phyloP scores from a whole-genome alignment of 1,140 invertebrate genomes.

The Caenorhabditis brenneri region DNA sequence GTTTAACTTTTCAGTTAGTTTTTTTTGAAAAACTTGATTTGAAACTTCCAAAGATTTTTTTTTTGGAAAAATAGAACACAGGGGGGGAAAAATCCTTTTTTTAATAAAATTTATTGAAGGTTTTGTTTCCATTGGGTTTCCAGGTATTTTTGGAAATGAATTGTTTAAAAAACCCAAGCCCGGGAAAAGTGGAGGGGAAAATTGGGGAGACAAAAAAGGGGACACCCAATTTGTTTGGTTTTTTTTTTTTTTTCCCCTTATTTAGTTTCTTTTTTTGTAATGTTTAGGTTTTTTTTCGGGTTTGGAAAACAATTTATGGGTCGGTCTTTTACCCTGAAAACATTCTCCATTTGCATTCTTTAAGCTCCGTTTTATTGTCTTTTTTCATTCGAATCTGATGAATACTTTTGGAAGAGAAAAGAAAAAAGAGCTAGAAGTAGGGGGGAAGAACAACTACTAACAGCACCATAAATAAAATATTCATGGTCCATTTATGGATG shows the following conservation, averaged over 20 bases:
- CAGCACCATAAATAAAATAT: conserved; percentile 34
- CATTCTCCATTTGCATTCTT: too few species aligned
- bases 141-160: neutral
- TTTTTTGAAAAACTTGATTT: too few species aligned
- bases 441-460: neutral
- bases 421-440: too few species aligned
- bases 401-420: neutral
- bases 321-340: too few species aligned
- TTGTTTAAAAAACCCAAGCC: neutral
- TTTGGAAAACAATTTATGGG: too few species aligned
- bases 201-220: conserved; percentile 1
- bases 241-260: too few species aligned
- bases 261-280: neutral
- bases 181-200: conserved; percentile 26
- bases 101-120: neutral
- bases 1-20: too few species aligned
- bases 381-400: neutral
- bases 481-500: conserved; percentile 40
- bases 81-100: too few species aligned
- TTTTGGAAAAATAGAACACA: too few species aligned
- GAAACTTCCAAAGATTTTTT: too few species aligned
- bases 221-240: conserved; percentile 32
- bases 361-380: neutral
- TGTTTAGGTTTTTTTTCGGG: too few species aligned
- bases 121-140: neutral